Evolutionary conservation across 1,140 invertebrate species (phyloP), one percentile per base, ranked within the genome.

Genomic region (Bilobella aurantiaca): DNA sequence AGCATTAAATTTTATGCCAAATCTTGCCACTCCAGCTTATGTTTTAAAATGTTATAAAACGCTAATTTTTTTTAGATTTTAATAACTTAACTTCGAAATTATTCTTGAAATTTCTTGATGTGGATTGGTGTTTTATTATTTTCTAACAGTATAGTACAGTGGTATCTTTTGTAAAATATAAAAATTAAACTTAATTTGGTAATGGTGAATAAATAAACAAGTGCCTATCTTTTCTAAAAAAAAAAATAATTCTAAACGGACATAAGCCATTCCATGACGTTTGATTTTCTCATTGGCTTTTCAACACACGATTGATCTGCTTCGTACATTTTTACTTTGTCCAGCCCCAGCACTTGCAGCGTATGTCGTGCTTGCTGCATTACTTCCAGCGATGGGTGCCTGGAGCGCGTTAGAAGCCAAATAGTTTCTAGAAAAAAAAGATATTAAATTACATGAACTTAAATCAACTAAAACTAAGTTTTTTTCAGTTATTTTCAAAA

Each of bases 321-420:
- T 42, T 73, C 71, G 29, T 73, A 73, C 62, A 73, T 63, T 56
- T 73, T 73, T n/a, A 70, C 37, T 58, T 73, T 73, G 65, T 73
- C 71, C 47, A 73, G 60, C 3, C 71, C 71, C 14, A 73, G 57
- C 27, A 73, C 71, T 62, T 62, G 66, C 3, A 68, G 63, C 12
- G 59, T 62, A 25, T 62, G 59, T 1, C 63, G 28, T 1, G 71
- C 68, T 64, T 73, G 71, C 53, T 70, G 71, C 68, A 70, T 70
- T 1, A 73, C 68, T 58, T 68, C 68, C 28, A 70, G 64, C 12
- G 71, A 70, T 14, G 71, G 71, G 56, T 65, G 64, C 49, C 71
- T 47, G 53, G 60, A 60, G 34, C 71, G 63, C 3, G 71, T 73
- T 16, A 73, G 46, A 3, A 73, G 66, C 71, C 71, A 73, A 31